Base-by-base conservation (phyloP, 92 coral and sea anemone genomes). In the Palythoa grandiflora region DNA sequence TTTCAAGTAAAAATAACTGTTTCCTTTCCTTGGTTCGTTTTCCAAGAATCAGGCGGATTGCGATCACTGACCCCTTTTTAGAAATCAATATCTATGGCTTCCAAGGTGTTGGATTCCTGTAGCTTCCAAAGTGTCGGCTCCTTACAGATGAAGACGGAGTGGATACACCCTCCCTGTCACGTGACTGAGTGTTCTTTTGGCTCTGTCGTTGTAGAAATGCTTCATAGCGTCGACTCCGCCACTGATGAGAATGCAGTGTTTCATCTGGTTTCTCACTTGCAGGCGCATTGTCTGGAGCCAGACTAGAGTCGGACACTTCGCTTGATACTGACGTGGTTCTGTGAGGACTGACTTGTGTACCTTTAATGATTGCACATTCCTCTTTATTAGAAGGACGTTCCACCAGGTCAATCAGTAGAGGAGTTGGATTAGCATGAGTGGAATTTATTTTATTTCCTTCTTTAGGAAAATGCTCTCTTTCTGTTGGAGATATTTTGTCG, bases 141-240 rank as follows among this genome's bases (percentile, higher is more conserved):
- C 8, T 63, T 63, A 10, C 35, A 17, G 20, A 63, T 17, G 70
- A 63, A 63, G 3, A 63, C 7, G 70, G 70, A 63, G 9, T 63
- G n/a, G 70, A 63, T 79, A 40, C 38, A 35, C 54, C 14, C 3
- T 17, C 40, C 14, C 28, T 53, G 10, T 68, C 76, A 2, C 37
- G 17, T 1, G 40, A 9, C 0, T 66, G 39, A 19, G 66, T 50
- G 38, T 13, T 81, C 38, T 21, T 59, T 21, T 20, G 19, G 2
- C 75, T 66, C 47, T 81, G 85, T 14, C 76, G 52, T 47, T 81
- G 39, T 17, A 81, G 86, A 66, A 66, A 68, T 38, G 66, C 86
- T 21, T 71, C 73, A 15, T 81, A 66, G 61, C 73, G 75, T 54
- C 59, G 73, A 80, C 86, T 81, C 50, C 63, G 36, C 61, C 52